phyloP scores from a whole-genome alignment of 2,888 invertebrate species.

The Linyphia triangularis region DNA sequence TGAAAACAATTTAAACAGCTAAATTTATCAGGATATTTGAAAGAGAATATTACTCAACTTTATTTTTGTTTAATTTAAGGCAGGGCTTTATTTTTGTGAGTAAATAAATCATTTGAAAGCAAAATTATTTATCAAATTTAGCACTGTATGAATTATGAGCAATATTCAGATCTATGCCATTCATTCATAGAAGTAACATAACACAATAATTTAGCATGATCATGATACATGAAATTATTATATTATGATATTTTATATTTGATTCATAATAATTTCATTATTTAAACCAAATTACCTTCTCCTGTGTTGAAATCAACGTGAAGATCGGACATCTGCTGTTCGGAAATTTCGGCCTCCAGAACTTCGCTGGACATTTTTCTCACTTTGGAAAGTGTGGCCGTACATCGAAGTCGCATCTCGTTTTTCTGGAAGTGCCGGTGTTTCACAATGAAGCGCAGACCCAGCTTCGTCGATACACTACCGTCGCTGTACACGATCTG shows the following conservation, averaged over 20 bases:
- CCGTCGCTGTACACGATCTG: constrained; percentile 27
- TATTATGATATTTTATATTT: not conserved
- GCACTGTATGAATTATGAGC: no score
- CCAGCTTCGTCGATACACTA: constrained; percentile 47
- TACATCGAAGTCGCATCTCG: constrained; percentile 72
- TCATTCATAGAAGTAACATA: no score
- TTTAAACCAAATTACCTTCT: constrained; percentile 26
- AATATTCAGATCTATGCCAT: no score
- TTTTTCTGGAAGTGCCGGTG: constrained; percentile 61
- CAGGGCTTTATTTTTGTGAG: no score
- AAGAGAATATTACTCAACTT: no score
- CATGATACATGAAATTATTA: not conserved
- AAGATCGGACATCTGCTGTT: constrained; percentile 69
- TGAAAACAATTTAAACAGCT: no score
- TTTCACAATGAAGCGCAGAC: constrained; percentile 50
- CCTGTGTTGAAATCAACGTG: constrained; percentile 55
- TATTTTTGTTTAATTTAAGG: no score
- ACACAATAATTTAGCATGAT: no score
- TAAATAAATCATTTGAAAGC: not conserved
- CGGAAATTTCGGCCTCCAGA: constrained; percentile 64
- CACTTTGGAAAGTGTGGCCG: constrained; percentile 70
- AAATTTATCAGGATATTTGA: no score
- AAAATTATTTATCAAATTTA: no score
- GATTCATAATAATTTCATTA: not conserved
- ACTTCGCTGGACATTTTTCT: constrained; percentile 67